These are phyloP conservation scores for Eulithis testata DNA, from an alignment of 2,888 invertebrate species.

Conservation along the genomic window DNA sequence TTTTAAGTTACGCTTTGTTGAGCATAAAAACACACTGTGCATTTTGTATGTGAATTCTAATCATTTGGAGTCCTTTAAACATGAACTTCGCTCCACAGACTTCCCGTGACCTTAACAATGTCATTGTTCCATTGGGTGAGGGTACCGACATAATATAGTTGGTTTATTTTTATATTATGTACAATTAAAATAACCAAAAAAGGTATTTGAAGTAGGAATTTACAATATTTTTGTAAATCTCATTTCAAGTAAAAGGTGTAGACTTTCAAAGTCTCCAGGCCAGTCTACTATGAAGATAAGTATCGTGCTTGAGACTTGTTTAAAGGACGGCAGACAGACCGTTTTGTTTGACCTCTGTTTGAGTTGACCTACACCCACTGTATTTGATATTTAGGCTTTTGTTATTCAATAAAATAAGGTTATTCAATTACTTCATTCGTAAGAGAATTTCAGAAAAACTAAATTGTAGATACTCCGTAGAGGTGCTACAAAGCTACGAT, in stretches of 20 bases:
- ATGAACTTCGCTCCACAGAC: no score
- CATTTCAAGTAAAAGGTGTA: background rate
- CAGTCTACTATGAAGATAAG: constrained; percentile 13
- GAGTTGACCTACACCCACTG: constrained; percentile 5
- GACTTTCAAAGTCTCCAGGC: constrained; percentile 20
- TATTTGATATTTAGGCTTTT: background rate
- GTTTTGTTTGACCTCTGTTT: constrained; percentile 19
- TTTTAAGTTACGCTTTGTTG: background rate
- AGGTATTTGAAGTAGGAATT: no score
- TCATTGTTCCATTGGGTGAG: no score
- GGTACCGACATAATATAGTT: no score
- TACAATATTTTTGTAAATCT: background rate
- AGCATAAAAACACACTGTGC: background rate
- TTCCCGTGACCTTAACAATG: no score
- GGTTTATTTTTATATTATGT: no score
- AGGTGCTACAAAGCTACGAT: constrained; percentile 6
- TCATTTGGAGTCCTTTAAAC: no score
- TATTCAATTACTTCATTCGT: no score
- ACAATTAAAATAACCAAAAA: no score
- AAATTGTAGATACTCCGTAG: background rate
- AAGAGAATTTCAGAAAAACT: background rate
- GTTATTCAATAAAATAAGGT: background rate
- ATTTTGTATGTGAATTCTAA: background rate
- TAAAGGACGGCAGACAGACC: constrained; percentile 21
- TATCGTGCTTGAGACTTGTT: constrained; percentile 27